These are phyloP conservation scores for Chelmon rostratus DNA, from an alignment of 2,797 vertebrate genomes.

Conservation along the genomic window DNA sequence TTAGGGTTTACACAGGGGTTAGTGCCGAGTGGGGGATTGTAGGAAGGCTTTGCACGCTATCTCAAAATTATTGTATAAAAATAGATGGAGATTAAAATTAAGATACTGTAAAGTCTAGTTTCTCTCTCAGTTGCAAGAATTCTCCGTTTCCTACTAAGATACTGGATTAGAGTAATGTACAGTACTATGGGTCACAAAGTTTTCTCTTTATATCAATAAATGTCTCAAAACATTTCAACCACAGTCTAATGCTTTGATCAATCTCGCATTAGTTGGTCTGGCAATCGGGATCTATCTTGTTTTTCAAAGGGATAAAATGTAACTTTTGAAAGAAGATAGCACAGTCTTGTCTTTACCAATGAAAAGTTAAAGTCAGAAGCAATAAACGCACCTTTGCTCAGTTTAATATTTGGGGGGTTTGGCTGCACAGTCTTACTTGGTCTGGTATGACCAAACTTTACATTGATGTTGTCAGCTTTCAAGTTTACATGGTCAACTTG, in stretches of 20 bases:
- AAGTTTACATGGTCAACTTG: no score
- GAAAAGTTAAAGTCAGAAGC: not conserved
- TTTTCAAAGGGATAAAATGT: no score
- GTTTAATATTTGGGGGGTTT: not conserved
- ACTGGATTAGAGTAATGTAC: not conserved
- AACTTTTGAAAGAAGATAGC: not conserved
- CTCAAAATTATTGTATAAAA: constrained; percentile 48
- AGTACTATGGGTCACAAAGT: not conserved
- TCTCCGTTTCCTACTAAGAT: constrained; percentile 31
- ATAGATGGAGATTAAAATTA: constrained; percentile 47
- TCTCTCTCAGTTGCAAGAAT: not conserved
- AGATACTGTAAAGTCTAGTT: constrained; percentile 33
- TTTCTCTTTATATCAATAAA: not conserved
- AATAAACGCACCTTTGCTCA: not conserved
- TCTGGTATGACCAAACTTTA: not conserved
- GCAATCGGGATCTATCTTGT: no score
- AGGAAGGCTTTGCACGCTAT: constrained; percentile 45
- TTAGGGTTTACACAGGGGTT: constrained; percentile 59
- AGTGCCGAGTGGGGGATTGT: constrained; percentile 47
- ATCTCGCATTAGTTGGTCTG: not conserved
- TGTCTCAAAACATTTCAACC: not conserved
- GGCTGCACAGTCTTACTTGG: not conserved
- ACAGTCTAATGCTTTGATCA: not conserved
- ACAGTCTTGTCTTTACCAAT: not conserved
- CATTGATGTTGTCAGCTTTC: no score